Evolutionary conservation across 2,888 invertebrate species (phyloP).

Genomic region (Parapristionchus giblindavisi): DNA sequence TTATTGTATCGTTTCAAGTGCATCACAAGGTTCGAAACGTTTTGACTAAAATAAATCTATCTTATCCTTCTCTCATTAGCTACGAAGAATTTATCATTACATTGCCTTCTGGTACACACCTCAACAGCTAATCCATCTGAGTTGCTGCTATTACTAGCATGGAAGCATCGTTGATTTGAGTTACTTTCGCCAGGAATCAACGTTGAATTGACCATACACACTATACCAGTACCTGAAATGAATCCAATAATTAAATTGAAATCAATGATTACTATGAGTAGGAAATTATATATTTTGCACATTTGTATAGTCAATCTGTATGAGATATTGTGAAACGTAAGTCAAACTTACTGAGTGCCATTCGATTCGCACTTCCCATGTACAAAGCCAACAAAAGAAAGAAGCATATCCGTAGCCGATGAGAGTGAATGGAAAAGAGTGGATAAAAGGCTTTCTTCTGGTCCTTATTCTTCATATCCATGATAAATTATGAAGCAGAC

Average conservation of each 20-base stretch:
- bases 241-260: background rate
- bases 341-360: conserved; percentile 26
- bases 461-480: no score
- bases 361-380: conserved; percentile 30
- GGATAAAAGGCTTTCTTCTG: no score
- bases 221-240: conserved; percentile 22
- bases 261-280: background rate
- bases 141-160: background rate
- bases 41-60: background rate
- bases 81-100: background rate
- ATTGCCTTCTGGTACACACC: background rate
- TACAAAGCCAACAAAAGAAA: conserved; percentile 12
- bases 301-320: background rate
- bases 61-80: background rate
- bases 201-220: conserved; percentile 31
- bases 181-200: background rate
- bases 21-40: background rate
- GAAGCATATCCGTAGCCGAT: conserved; percentile 32
- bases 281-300: background rate
- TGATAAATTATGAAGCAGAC: no score
- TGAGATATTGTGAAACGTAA: background rate
- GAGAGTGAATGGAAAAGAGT: conserved; percentile 21
- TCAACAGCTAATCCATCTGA: conserved; percentile 26
- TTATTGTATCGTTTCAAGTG: background rate
- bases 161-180: background rate